These are phyloP conservation scores for Charaxes varanes DNA, from an alignment of 1,140 invertebrate species.

Conservation along the genomic window DNA sequence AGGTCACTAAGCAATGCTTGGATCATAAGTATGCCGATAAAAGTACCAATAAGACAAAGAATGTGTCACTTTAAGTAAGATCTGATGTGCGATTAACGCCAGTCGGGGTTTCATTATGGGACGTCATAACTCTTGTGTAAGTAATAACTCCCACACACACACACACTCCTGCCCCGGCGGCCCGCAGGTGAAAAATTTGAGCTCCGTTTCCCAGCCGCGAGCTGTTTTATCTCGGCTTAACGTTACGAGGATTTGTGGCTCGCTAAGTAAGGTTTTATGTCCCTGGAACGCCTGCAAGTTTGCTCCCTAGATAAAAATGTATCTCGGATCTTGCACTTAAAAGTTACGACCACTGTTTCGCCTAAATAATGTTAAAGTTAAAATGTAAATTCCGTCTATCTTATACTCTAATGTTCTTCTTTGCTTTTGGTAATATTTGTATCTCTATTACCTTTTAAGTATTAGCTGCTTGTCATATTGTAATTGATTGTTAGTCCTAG, in stretches of 20 bases:
- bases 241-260: conserved; percentile 73
- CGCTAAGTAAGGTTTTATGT: conserved; percentile 72
- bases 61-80: neutral
- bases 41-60: too few relatives aligned
- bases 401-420: conserved; percentile 2
- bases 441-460: too few relatives aligned
- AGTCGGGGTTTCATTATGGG: conserved; percentile 55
- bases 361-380: conserved; percentile 20
- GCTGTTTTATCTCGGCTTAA: conserved; percentile 72
- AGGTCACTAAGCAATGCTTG: too few relatives aligned
- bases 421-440: too few relatives aligned
- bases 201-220: conserved; percentile 48
- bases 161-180: conserved; percentile 41
- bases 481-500: too few relatives aligned
- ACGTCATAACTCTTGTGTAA: conserved; percentile 60
- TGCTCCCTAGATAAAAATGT: conserved; percentile 63
- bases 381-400: conserved; percentile 12
- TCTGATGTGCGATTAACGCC: conserved; percentile 42
- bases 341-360: conserved; percentile 24
- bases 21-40: too few relatives aligned
- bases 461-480: too few relatives aligned
- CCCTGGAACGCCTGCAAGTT: conserved; percentile 59
- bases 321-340: conserved; percentile 39
- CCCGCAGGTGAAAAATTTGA: conserved; percentile 69
- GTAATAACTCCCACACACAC: conserved; percentile 59